phyloP scores from a whole-genome alignment of 1,140 invertebrate species.

The Pantala flavescens region DNA sequence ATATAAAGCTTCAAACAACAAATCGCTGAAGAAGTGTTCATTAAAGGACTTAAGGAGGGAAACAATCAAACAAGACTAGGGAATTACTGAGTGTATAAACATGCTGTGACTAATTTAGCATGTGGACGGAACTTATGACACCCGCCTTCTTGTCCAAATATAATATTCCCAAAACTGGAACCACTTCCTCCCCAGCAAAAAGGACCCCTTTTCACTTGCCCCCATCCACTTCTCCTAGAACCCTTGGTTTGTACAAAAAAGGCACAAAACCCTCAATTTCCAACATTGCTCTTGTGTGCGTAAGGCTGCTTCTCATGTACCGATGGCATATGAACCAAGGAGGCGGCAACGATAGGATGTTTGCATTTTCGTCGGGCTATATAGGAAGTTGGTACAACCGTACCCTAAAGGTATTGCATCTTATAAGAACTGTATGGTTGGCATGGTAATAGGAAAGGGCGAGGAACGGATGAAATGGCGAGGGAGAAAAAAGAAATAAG shows the following conservation, averaged over 20 bases:
- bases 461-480: not conserved
- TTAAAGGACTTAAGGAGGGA: not conserved
- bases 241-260: not conserved
- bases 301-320: not conserved
- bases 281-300: not conserved
- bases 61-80: not conserved
- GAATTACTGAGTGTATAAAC: not conserved
- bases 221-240: not conserved
- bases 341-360: not conserved
- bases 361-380: not conserved
- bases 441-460: not conserved
- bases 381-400: not conserved
- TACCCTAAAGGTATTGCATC: not conserved
- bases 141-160: not conserved
- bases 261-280: not conserved
- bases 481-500: not conserved
- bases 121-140: not conserved
- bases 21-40: no score
- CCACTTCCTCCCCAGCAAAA: not conserved
- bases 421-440: not conserved
- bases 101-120: not conserved
- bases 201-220: not conserved
- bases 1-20: no score
- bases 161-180: constrained; percentile 1
- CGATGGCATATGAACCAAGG: constrained; percentile 3